These are phyloP conservation scores for Neoscelio sp. DNA, from an alignment of 2,888 invertebrate species.

Conservation along the genomic window DNA sequence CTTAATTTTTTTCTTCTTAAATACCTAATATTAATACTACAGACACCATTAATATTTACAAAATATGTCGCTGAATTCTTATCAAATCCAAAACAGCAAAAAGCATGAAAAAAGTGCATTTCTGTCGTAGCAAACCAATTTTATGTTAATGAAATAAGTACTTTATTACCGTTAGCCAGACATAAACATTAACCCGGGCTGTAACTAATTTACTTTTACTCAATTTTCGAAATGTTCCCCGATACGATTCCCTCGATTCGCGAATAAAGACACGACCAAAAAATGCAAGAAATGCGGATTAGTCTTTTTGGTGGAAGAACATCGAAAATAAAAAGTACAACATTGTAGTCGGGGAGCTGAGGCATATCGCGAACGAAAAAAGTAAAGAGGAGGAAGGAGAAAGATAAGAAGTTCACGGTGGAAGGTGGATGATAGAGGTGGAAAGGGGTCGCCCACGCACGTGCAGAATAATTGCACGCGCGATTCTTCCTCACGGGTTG, in stretches of 20 bases:
- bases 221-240: slow-evolving; percentile 1
- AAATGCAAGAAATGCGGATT: slow-evolving; percentile 15
- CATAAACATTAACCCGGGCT: too few relatives aligned
- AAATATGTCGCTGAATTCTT: neutral
- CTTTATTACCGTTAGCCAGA: neutral
- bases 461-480: slow-evolving; percentile 83
- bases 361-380: slow-evolving; percentile 57
- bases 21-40: neutral
- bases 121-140: neutral
- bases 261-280: neutral
- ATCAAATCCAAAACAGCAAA: neutral
- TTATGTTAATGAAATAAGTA: neutral
- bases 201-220: slow-evolving; percentile 11
- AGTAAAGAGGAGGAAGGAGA: slow-evolving; percentile 63
- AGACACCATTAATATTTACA: neutral
- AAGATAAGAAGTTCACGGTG: slow-evolving; percentile 68
- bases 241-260: slow-evolving; percentile 7
- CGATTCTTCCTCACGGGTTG: slow-evolving; percentile 75
- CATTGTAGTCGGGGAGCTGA: slow-evolving; percentile 48
- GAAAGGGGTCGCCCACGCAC: slow-evolving; percentile 82
- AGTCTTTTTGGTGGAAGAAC: slow-evolving; percentile 34
- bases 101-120: neutral
- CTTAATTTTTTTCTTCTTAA: neutral
- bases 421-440: slow-evolving; percentile 74
- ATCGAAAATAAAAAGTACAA: slow-evolving; percentile 55